Conservation (phyloP, 1,140 invertebrate genomes). For the Patella vulgata region DNA sequence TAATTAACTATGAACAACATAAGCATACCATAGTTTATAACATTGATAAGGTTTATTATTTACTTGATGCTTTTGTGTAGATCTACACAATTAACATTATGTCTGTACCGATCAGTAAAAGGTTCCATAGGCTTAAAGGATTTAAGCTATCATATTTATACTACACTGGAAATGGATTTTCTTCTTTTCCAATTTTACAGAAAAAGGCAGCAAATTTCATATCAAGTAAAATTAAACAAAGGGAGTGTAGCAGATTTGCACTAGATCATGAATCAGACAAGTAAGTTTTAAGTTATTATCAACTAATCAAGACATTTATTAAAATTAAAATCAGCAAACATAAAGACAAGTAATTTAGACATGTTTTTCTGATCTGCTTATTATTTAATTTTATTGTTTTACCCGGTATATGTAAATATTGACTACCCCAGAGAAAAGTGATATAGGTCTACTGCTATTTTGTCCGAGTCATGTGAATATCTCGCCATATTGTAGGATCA, state of each 20-base stretch:
- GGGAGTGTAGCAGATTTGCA: conserved; percentile 26
- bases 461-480: too few relatives aligned
- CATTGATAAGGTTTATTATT: too few relatives aligned
- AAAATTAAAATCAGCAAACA: not conserved
- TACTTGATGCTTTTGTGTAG: too few relatives aligned
- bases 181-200: conserved; percentile 10
- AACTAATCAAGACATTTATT: not conserved
- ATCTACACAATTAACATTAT: too few relatives aligned
- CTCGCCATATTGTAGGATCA: too few relatives aligned
- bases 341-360: too few relatives aligned
- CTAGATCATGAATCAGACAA: conserved; percentile 9
- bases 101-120: too few relatives aligned
- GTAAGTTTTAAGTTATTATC: conserved; percentile 4
- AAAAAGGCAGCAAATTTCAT: conserved; percentile 15
- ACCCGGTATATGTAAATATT: not conserved
- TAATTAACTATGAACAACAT: too few relatives aligned
- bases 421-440: not conserved
- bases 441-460: not conserved
- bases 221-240: conserved; percentile 17
- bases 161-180: not conserved
- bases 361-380: too few relatives aligned
- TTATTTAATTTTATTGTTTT: not conserved
- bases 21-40: too few relatives aligned
- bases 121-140: not conserved
- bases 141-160: not conserved